These are phyloP conservation scores for Oxyura jamaicensis DNA, from an alignment of 2,113 vertebrate genomes.

Conservation along the genomic window DNA sequence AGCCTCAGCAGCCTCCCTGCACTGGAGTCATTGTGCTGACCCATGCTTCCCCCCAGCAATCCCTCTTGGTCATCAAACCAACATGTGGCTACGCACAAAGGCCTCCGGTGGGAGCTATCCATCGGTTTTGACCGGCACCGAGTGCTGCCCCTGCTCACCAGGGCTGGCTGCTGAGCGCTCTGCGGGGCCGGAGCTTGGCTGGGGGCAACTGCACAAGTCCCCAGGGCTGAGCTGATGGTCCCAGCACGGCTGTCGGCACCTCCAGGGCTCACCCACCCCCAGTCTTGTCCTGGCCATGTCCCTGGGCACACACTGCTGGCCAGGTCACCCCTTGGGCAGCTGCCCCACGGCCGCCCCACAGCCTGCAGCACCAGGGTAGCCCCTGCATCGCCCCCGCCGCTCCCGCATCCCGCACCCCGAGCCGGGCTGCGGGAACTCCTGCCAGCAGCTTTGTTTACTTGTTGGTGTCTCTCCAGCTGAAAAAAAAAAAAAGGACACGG, in stretches of 20 bases:
- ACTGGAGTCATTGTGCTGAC: neutral
- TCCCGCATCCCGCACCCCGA: neutral
- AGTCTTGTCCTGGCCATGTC: neutral
- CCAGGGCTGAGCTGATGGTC: neutral
- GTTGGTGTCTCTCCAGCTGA: neutral
- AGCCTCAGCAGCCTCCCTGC: neutral
- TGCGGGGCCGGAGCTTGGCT: neutral
- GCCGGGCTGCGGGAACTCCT: neutral
- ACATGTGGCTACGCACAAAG: neutral
- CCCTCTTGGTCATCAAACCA: neutral
- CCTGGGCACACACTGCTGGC: accelerated
- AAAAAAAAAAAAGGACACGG: neutral
- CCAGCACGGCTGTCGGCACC: neutral
- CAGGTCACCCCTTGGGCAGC: neutral
- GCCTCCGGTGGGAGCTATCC: neutral
- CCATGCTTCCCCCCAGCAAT: neutral
- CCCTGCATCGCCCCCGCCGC: neutral
- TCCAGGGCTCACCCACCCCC: neutral
- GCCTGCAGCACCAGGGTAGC: neutral
- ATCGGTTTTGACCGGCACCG: neutral
- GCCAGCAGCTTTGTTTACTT: neutral
- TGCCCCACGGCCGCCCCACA: accelerated
- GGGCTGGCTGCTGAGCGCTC: neutral
- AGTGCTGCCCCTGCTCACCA: neutral
- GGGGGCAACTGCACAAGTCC: neutral